Evolutionary conservation across 2,113 vertebrate species (phyloP).

Genomic region (Dolichotis patagonum): DNA sequence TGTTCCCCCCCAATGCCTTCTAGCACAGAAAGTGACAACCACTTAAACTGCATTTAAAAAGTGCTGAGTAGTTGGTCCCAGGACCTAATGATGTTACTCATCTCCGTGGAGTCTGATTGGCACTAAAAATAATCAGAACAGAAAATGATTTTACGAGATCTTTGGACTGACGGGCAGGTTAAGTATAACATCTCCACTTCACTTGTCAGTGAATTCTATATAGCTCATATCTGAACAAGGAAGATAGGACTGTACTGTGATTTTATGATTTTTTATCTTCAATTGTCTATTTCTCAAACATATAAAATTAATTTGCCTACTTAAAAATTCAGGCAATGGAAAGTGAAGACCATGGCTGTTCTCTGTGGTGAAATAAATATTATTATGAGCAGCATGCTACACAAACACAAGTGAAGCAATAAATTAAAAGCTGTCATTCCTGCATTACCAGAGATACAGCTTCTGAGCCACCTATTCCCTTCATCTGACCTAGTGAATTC

Average conservation of each 20-base stretch:
- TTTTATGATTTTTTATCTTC: conserved; percentile 78
- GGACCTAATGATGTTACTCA: conserved; percentile 87
- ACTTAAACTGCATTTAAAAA: conserved; percentile 89
- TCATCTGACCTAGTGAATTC: conserved; percentile 77
- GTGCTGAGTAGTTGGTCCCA: conserved; percentile 90
- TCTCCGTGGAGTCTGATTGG: conserved; percentile 88
- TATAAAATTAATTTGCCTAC: conserved; percentile 81
- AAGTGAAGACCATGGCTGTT: conserved; percentile 57
- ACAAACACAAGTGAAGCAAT: conserved; percentile 69
- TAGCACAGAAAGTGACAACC: conserved; percentile 91
- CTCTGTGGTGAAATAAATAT: conserved; percentile 67
- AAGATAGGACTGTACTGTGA: conserved; percentile 77
- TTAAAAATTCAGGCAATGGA: conserved; percentile 76
- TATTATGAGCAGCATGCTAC: neutral
- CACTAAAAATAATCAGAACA: conserved; percentile 92
- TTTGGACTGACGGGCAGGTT: conserved; percentile 86
- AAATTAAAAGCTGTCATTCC: conserved; percentile 81
- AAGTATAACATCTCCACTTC: conserved; percentile 89
- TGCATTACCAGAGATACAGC: conserved; percentile 68
- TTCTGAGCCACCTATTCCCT: conserved; percentile 63
- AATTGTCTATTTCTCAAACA: conserved; percentile 69
- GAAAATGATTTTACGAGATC: conserved; percentile 89
- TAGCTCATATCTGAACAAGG: conserved; percentile 84
- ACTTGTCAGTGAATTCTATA: conserved; percentile 86
- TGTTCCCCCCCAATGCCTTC: conserved; percentile 87